Evolutionary conservation across 1,140 invertebrate species (phyloP).

Genomic region (Zaprionus nigranus): DNA sequence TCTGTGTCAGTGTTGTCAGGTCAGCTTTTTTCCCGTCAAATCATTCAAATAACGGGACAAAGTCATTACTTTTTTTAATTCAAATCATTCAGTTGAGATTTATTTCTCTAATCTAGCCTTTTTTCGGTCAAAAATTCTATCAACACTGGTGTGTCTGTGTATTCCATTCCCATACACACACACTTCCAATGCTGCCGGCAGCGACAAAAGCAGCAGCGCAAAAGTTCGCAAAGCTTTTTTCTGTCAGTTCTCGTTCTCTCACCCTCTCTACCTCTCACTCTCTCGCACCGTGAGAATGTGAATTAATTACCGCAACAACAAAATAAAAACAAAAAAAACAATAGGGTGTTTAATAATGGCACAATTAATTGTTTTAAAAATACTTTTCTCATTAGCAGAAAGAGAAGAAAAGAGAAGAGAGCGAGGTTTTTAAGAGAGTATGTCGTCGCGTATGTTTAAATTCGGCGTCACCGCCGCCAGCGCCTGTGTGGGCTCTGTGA

Average conservation of each 20-base stretch:
- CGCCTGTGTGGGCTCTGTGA: constrained; percentile 69
- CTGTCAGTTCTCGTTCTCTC: constrained; percentile 7
- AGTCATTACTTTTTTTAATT: too few species aligned
- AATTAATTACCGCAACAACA: background rate
- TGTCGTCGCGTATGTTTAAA: constrained; percentile 82
- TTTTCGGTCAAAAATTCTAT: too few species aligned
- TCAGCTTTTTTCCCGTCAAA: too few species aligned
- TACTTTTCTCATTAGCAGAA: constrained; percentile 31
- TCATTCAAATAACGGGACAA: too few species aligned
- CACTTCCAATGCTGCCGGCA: constrained; percentile 46
- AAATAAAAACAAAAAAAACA: constrained; percentile 1
- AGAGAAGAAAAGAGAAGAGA: constrained; percentile 3
- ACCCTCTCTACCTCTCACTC: background rate
- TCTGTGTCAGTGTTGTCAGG: too few species aligned
- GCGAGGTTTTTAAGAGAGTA: constrained; percentile 53
- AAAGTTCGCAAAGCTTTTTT: constrained; percentile 57
- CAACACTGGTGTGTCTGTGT: too few species aligned
- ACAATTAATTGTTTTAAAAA: constrained; percentile 17
- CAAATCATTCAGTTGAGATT: too few species aligned
- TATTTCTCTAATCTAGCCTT: too few species aligned
- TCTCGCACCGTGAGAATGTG: background rate
- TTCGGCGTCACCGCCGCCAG: constrained; percentile 78
- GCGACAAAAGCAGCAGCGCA: constrained; percentile 16
- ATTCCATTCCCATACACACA: background rate
- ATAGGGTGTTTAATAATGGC: background rate